Evolutionary conservation across 2,113 vertebrate genomes (phyloP).

Genomic region (Channa maculata): DNA sequence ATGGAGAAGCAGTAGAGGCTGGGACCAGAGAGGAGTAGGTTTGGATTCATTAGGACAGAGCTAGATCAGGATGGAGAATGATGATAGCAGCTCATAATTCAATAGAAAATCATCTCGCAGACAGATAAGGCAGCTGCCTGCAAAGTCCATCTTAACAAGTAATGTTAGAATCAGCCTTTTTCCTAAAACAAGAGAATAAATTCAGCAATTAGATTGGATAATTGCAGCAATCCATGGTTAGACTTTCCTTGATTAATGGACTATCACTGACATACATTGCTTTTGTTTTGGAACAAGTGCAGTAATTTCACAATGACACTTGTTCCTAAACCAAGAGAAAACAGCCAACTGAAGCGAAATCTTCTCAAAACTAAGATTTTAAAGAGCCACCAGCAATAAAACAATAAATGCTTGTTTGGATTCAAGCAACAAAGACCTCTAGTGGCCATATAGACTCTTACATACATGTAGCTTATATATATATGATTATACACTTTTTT

Average conservation of each 20-base stretch:
- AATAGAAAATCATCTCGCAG: constrained; percentile 51
- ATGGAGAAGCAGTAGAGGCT: constrained; percentile 62
- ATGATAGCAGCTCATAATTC: constrained; percentile 49
- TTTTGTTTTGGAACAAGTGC: constrained; percentile 12
- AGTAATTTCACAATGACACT: constrained; percentile 10
- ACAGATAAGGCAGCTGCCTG: constrained; percentile 28
- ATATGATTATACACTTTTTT: too few species aligned
- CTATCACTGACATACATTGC: constrained; percentile 19
- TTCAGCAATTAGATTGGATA: constrained; percentile 39
- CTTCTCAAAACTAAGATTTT: background rate
- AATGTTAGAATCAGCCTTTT: constrained; percentile 12
- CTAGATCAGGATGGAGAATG: constrained; percentile 49
- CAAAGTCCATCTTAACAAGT: constrained; percentile 23
- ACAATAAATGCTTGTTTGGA: too few species aligned
- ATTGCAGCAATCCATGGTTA: constrained; percentile 34
- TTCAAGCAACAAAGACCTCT: background rate
- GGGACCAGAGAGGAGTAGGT: constrained; percentile 52
- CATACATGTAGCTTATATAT: too few species aligned
- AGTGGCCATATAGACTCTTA: background rate
- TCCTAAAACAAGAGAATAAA: constrained; percentile 6
- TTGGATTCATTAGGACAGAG: constrained; percentile 71
- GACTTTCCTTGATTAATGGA: constrained; percentile 9
- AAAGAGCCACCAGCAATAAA: background rate
- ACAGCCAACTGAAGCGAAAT: background rate
- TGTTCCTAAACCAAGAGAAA: background rate